Evolutionary conservation across 2,888 invertebrate genomes (phyloP).

Genomic region (Apoda limacodes): DNA sequence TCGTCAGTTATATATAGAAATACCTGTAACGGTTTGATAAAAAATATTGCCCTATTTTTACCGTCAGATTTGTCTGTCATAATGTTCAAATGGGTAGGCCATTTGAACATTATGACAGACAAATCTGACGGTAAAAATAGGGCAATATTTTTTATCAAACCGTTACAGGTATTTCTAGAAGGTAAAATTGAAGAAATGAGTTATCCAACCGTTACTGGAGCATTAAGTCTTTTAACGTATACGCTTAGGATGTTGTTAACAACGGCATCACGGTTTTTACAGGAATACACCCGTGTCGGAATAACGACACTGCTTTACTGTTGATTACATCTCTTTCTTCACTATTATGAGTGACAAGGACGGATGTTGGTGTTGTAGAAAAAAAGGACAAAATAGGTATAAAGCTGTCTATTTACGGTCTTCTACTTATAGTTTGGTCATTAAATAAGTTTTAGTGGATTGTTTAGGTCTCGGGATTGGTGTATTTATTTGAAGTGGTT

Average conservation of each 20-base stretch:
- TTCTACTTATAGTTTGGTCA: constrained; percentile 30
- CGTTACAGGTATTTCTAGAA: constrained; percentile 7
- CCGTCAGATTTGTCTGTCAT: too few species aligned
- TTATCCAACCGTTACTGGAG: constrained; percentile 25
- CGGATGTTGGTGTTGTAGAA: constrained; percentile 12
- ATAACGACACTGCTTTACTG: constrained; percentile 28
- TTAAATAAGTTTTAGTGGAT: constrained; percentile 22
- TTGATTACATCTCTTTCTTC: constrained; percentile 29
- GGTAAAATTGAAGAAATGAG: constrained; percentile 24
- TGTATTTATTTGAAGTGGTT: constrained; percentile 3
- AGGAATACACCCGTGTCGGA: constrained; percentile 16
- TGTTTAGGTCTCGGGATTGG: constrained; percentile 15
- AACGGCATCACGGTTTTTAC: constrained; percentile 25
- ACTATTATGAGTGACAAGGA: constrained; percentile 23
- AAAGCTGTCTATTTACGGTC: constrained; percentile 37
- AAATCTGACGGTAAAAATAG: too few species aligned
- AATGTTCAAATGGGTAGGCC: too few species aligned
- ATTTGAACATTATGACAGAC: too few species aligned
- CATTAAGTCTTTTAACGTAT: constrained; percentile 29
- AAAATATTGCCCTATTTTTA: too few species aligned
- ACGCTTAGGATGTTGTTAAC: constrained; percentile 28
- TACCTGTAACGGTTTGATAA: constrained; percentile 7
- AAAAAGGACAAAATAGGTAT: constrained; percentile 30
- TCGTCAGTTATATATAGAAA: too few species aligned
- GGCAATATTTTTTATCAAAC: too few species aligned